These are phyloP conservation scores for Camponotus fellah DNA, from an alignment of 2,888 invertebrate genomes.

Conservation along the genomic window DNA sequence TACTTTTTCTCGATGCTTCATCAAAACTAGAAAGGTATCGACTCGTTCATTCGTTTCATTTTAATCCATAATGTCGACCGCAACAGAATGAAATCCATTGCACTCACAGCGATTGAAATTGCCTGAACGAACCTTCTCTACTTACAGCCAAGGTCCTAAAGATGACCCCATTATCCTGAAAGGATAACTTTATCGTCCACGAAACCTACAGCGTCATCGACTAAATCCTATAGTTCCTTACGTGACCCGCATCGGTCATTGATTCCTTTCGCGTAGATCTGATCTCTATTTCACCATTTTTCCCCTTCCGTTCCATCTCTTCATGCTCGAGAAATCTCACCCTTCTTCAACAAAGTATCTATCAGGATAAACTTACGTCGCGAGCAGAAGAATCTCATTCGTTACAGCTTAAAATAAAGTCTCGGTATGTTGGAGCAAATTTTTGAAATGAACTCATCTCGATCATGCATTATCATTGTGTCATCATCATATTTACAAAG, in stretches of 20 bases:
- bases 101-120: slow-evolving; percentile 61
- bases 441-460: background rate
- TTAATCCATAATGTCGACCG: slow-evolving; percentile 47
- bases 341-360: slow-evolving; percentile 25
- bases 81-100: slow-evolving; percentile 57
- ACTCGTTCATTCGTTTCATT: slow-evolving; percentile 30
- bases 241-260: slow-evolving; percentile 67
- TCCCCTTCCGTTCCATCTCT: background rate
- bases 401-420: background rate
- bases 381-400: slow-evolving; percentile 20
- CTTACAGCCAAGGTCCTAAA: slow-evolving; percentile 7
- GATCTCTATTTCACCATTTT: slow-evolving; percentile 2
- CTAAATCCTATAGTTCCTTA: slow-evolving; percentile 68
- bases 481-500: background rate
- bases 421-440: background rate
- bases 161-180: slow-evolving; percentile 65
- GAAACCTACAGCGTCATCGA: slow-evolving; percentile 59
- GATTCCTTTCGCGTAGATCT: slow-evolving; percentile 44
- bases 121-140: slow-evolving; percentile 40
- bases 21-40: slow-evolving; percentile 1
- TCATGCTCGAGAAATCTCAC: background rate
- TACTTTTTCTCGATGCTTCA: background rate
- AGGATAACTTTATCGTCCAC: slow-evolving; percentile 66
- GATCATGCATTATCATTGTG: background rate
- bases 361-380: slow-evolving; percentile 30